Evolutionary conservation across 2,113 vertebrate species (phyloP).

Genomic region (Hassar affinis): DNA sequence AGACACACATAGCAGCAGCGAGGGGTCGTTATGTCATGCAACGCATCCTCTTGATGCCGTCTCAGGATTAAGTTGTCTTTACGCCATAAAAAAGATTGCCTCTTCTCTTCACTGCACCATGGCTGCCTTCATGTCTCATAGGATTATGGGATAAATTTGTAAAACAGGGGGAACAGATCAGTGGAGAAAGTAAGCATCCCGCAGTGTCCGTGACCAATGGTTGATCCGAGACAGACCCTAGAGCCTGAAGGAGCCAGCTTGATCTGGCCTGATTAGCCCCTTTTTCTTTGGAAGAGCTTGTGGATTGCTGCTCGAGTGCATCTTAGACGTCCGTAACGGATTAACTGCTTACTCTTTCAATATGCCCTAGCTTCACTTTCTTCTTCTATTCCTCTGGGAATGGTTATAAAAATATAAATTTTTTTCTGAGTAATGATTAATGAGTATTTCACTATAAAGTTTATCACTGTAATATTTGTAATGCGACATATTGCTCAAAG

Average conservation of each 20-base stretch:
- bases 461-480: neutral
- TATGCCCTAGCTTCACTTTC: constrained; percentile 40
- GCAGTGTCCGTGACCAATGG: constrained; percentile 66
- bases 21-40: constrained; percentile 48
- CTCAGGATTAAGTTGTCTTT: constrained; percentile 47
- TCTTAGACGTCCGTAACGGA: constrained; percentile 69
- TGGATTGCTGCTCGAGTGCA: constrained; percentile 67
- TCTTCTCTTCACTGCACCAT: constrained; percentile 52
- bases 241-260: constrained; percentile 64
- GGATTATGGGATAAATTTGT: constrained; percentile 72
- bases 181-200: constrained; percentile 61
- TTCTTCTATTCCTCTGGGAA: constrained; percentile 16
- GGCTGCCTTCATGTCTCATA: constrained; percentile 67
- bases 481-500: neutral
- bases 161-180: constrained; percentile 68
- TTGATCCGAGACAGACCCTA: constrained; percentile 58
- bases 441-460: neutral
- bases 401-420: neutral
- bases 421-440: neutral
- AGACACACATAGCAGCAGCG: constrained; percentile 16
- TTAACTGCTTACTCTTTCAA: constrained; percentile 62
- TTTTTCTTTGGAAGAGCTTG: constrained; percentile 67
- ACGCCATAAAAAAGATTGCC: constrained; percentile 50
- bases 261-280: constrained; percentile 74
- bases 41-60: constrained; percentile 44